Base-by-base conservation (phyloP, 2,888 invertebrate species). In the Melipona beecheii region DNA sequence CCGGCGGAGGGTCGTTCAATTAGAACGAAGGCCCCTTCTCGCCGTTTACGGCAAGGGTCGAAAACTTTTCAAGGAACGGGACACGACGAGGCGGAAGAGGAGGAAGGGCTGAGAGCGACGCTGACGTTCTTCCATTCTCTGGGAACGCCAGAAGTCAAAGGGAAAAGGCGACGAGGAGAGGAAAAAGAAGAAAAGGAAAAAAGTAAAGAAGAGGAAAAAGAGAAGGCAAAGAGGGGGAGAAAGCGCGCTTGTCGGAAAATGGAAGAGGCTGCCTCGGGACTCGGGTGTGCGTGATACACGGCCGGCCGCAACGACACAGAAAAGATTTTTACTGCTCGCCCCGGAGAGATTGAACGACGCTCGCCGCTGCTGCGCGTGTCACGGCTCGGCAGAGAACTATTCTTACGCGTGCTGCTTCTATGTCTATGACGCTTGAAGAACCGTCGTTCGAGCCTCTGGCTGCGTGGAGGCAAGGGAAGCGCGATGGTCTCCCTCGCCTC, bases 1-100 rank as follows among this genome's bases (percentile, higher is more conserved):
- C 70, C 87, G 88, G 31, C 85, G 86, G 85, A 86, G 87, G 85
- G 87, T 87, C 86, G 88, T 89, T 91, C 90, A 91, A 90, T 91
- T 91, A 90, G 89, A 88, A 86, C 80, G 86, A 84, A 79, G 81
- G 75, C 85, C 84, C 75, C 68, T 27, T 58, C 43, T 60, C 50
- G 87, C 71, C 82, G 82, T 86, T 88, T 86, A 86, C 83, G 81
- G 68, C 70, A 24, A 75, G 89, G 85, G 89, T 84, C 78, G 77
- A 76, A 87, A 88, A 83, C 70, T 88, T 88, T 87, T 70, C 52
- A 73, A 74, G 78, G 65, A 75, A 31, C 68, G 66, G 36, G 64
- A 36, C 74, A 9, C n/a, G 15, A n/a, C 17, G n/a, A 27, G 50
- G 56, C 52, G 21, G 64, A 13, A 9, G 13, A 50, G 50, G 70